These are phyloP conservation scores for Tragelaphus scriptus DNA, from an alignment of 2,113 vertebrate species.

Conservation along the genomic window DNA sequence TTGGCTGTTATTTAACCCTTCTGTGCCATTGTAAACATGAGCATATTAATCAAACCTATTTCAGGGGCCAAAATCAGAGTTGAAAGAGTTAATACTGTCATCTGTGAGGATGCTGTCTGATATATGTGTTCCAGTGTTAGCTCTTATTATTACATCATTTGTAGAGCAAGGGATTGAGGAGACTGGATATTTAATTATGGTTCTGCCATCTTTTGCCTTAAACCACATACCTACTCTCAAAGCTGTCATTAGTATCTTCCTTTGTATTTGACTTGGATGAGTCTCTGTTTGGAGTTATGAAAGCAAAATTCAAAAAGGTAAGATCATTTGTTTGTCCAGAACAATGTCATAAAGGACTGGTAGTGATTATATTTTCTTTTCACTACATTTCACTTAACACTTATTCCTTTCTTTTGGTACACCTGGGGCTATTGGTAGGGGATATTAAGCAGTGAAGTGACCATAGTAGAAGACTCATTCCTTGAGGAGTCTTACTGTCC, in stretches of 20 bases:
- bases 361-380: background rate
- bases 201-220: background rate
- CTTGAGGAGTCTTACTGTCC: background rate
- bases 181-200: constrained; percentile 12
- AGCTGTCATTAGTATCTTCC: constrained; percentile 9
- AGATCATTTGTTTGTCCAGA: constrained; percentile 15
- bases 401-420: background rate
- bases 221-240: constrained; percentile 19
- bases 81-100: background rate
- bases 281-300: constrained; percentile 29
- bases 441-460: background rate
- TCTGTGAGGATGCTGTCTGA: background rate
- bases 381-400: background rate
- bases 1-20: background rate
- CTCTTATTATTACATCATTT: constrained; percentile 25
- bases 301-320: constrained; percentile 5
- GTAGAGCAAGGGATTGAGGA: background rate
- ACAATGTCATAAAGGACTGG: background rate
- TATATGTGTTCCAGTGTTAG: background rate
- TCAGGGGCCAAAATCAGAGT: background rate
- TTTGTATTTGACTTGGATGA: constrained; percentile 14
- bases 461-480: background rate
- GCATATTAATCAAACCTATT: background rate
- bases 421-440: background rate
- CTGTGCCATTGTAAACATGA: background rate